These are phyloP conservation scores for Pachycephus smyrnensis DNA, from an alignment of 2,888 invertebrate genomes.

Conservation along the genomic window DNA sequence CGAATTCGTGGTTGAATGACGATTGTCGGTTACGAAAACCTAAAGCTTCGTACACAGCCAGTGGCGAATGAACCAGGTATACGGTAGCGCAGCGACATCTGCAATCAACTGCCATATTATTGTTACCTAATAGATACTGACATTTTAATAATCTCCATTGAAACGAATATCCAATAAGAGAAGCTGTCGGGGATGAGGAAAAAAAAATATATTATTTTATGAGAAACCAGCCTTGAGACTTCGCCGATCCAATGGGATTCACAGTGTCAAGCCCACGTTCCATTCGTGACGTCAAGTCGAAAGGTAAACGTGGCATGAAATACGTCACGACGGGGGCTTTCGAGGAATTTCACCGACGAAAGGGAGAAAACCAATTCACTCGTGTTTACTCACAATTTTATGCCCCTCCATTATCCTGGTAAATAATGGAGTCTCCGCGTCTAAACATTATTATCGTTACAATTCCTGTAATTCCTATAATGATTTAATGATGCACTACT, in stretches of 20 bases:
- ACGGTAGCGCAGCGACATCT: background rate
- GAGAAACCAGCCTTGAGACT: background rate
- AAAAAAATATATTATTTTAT: background rate
- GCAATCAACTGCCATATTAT: background rate
- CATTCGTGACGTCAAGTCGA: slow-evolving; percentile 7
- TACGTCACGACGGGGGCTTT: slow-evolving; percentile 6
- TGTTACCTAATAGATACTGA: background rate
- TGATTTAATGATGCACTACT: background rate
- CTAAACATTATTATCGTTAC: background rate
- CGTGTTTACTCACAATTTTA: slow-evolving; percentile 22
- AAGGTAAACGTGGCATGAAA: slow-evolving; percentile 18
- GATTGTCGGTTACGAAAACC: no score
- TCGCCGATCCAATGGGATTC: background rate
- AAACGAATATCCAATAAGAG: background rate
- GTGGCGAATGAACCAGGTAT: background rate
- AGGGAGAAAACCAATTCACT: slow-evolving; percentile 18
- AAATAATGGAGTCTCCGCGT: slow-evolving; percentile 12
- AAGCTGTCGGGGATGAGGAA: background rate
- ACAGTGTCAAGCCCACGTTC: slow-evolving; percentile 3
- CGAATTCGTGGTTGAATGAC: background rate
- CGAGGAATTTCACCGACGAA: background rate
- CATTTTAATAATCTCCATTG: background rate
- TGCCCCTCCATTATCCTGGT: slow-evolving; percentile 13
- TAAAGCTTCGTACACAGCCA: background rate
- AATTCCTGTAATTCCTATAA: background rate